Base-by-base conservation (phyloP, 2,797 vertebrate species). In the Manis javanica region DNA sequence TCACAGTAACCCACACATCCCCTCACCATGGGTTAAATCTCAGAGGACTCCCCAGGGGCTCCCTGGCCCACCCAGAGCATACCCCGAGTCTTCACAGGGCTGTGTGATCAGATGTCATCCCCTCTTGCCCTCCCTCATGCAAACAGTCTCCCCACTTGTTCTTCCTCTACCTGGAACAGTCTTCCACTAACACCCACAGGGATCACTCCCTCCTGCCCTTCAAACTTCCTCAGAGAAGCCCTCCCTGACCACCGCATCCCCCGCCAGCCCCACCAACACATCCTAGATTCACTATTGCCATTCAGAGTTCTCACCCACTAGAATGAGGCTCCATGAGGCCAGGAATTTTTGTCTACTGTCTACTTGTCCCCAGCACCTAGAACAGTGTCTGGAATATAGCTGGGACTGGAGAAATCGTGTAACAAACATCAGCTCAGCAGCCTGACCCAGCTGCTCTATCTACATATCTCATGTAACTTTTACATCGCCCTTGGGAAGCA, bases 341-440 rank as follows among this genome's bases (percentile, higher is more conserved):
- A 57, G 69, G 57, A n/a, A 16, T 8, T 42, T 71, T 63, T 39
- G 14, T 78, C 75, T 46, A 1, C 10, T 37, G 18, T 0, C 53
- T 71, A 91, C 78, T 77, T 37, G 82, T 79, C 72, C n/a, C 69
- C 37, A 37, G 83, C 19, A 85, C 77, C 77, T 59, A 12, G 61
- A 42, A 21, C 21, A 26, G 11, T 7, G 49, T 46, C 59, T 71
- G 49, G 42, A 46, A 63, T 29, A 21, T 1, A 15, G 46, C 3
- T 26, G 26, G 16, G 46, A 29, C 53, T 34, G 15, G 34, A 19
- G 55, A 72, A 51, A 63, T 7, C 55, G 53, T 15, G 42, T 42
- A 49, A 18, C 3, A 24, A 39, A 53, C 0, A 3, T 21, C 23
- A 68, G 18, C 31, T 81, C 53, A 24, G 82, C 12, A 74, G 46